These are phyloP conservation scores for Andrena flavipes DNA, from an alignment of 2,888 invertebrate genomes.

Conservation along the genomic window DNA sequence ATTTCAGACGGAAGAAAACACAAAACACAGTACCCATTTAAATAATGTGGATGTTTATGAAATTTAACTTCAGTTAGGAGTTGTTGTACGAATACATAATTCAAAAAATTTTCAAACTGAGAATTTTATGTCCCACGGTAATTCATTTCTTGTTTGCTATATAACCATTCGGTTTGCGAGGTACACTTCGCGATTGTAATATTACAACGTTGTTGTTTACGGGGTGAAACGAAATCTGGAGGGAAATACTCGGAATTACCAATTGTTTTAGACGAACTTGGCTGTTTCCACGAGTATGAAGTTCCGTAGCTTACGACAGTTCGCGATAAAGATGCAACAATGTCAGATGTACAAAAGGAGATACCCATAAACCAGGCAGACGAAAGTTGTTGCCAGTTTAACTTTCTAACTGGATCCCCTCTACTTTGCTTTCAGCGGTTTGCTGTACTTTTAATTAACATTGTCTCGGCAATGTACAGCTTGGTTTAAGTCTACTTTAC, in stretches of 20 bases:
- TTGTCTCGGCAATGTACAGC: constrained; percentile 16
- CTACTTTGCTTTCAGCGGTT: neutral
- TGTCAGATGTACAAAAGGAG: constrained; percentile 28
- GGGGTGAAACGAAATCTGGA: neutral
- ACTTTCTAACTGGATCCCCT: constrained; percentile 32
- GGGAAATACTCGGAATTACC: neutral
- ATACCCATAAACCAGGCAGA: neutral
- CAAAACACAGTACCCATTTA: too few relatives aligned
- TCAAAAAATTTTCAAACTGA: too few relatives aligned
- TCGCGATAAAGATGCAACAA: constrained; percentile 33
- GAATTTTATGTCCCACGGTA: too few relatives aligned
- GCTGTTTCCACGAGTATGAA: neutral
- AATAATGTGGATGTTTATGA: too few relatives aligned
- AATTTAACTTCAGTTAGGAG: too few relatives aligned
- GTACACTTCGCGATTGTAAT: neutral
- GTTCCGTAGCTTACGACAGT: neutral
- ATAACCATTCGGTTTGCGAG: neutral
- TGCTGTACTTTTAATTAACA: constrained; percentile 23
- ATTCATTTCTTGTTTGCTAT: neutral
- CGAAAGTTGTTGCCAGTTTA: constrained; percentile 25
- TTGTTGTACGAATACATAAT: too few relatives aligned
- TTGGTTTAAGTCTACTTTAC: neutral
- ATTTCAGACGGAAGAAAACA: too few relatives aligned
- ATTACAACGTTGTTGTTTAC: neutral
- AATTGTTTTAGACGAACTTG: constrained; percentile 29